Percentiles rank a stretch among this genome's conserved stretches.
These are phyloP conservation scores for Hesperophylax magnus DNA, from an alignment of 1,140 invertebrate species.

Conservation along the genomic window DNA sequence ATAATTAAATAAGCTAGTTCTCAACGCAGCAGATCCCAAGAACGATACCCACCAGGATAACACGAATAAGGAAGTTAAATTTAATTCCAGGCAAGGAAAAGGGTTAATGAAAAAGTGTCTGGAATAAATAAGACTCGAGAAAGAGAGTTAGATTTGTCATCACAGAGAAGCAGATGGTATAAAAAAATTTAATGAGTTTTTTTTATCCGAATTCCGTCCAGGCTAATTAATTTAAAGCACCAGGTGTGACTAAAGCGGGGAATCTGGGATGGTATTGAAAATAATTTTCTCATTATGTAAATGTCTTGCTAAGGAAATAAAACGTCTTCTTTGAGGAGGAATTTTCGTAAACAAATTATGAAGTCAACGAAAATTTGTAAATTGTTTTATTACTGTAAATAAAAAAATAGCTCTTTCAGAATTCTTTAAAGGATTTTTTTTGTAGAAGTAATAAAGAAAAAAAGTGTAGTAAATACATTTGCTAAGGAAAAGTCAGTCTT, in stretches of 20 bases:
- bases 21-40: no score
- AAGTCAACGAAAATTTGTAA: constrained; percentile 3
- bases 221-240: constrained; percentile 55
- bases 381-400: not conserved
- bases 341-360: constrained; percentile 34
- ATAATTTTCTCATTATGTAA: constrained; percentile 45
- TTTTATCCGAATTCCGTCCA: constrained; percentile 49
- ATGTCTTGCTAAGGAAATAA: constrained; percentile 43
- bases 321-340: constrained; percentile 28
- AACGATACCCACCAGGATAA: no score
- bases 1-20: no score
- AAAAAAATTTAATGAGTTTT: constrained; percentile 56
- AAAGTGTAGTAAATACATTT: no score
- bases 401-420: not conserved
- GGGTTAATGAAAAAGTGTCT: constrained; percentile 36
- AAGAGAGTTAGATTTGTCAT: constrained; percentile 40
- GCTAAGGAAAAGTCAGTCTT: no score
- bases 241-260: constrained; percentile 55
- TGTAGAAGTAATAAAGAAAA: no score
- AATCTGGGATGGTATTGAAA: constrained; percentile 39
- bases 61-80: not conserved
- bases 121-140: constrained; percentile 47
- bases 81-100: constrained; percentile 38
- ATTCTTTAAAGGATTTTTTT: not conserved
- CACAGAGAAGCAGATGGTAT: constrained; percentile 41